Conservation (phyloP, 1,140 invertebrate species). For the Euschistus heros region DNA sequence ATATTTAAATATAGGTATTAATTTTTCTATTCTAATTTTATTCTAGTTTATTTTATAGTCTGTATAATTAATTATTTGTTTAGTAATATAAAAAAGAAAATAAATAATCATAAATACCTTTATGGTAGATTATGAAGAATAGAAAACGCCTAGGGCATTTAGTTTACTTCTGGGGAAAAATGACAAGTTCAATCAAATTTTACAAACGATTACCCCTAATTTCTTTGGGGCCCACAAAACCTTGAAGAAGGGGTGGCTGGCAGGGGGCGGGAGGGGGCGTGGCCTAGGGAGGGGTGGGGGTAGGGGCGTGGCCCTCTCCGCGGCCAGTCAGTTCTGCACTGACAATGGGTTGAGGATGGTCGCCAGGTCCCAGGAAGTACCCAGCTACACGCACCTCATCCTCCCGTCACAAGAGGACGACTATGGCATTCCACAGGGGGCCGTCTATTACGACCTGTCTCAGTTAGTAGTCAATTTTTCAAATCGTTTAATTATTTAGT, state of each 20-base stretch:
- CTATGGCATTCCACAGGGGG: neutral
- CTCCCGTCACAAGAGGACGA: neutral
- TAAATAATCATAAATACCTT: too few species aligned
- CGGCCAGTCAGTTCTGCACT: neutral
- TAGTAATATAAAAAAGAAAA: too few species aligned
- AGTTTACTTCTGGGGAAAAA: too few species aligned
- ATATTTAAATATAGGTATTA: too few species aligned
- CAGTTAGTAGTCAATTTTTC: slow-evolving; percentile 1
- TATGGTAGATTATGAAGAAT: too few species aligned
- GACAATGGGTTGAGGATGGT: slow-evolving; percentile 11
- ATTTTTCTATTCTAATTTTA: too few species aligned
- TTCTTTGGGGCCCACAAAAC: neutral
- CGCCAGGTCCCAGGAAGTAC: slow-evolving; percentile 12
- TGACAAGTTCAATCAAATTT: too few species aligned
- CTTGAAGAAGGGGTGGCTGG: neutral
- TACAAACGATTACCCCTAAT: too few species aligned
- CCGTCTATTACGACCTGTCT: slow-evolving; percentile 5
- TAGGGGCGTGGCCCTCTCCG: neutral
- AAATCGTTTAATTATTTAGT: neutral
- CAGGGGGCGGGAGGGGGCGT: neutral
- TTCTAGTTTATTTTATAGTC: too few species aligned
- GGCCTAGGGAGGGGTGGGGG: neutral
- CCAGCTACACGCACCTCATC: slow-evolving; percentile 12
- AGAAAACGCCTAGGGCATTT: too few species aligned
- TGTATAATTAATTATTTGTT: too few species aligned